Conservation (phyloP, 2,797 vertebrate genomes). For the Mormyrus hasselquistii region DNA sequence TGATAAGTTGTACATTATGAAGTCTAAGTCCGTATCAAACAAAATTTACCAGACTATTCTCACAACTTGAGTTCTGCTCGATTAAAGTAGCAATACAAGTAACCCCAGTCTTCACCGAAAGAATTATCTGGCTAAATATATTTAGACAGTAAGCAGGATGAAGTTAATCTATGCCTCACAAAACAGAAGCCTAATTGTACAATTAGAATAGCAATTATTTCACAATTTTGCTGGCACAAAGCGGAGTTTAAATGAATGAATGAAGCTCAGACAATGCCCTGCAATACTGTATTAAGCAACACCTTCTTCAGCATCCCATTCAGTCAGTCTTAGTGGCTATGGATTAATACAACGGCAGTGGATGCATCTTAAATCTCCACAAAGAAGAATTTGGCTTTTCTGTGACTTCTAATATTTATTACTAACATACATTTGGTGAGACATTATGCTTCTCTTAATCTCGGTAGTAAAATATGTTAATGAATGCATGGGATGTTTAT, state of each 20-base stretch:
- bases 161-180: not conserved
- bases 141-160: not conserved
- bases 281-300: not conserved
- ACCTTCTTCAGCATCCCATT: not conserved
- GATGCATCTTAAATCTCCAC: not conserved
- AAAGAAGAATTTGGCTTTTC: not conserved
- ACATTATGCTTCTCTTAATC: not conserved
- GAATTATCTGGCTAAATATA: not conserved
- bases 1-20: not conserved
- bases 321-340: not conserved
- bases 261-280: not conserved
- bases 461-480: not conserved
- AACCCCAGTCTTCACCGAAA: not conserved
- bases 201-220: not conserved
- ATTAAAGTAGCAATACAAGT: not conserved
- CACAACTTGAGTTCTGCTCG: not conserved
- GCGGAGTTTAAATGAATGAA: not conserved
- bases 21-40: not conserved
- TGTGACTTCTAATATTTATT: not conserved
- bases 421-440: not conserved
- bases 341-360: not conserved
- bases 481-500: not conserved
- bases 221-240: not conserved
- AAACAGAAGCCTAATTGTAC: not conserved
- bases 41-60: not conserved